Percentiles rank a stretch among this genome's conserved stretches.
These are phyloP conservation scores for Polydrusus cervinus DNA, from an alignment of 2,888 invertebrate genomes.

Conservation along the genomic window DNA sequence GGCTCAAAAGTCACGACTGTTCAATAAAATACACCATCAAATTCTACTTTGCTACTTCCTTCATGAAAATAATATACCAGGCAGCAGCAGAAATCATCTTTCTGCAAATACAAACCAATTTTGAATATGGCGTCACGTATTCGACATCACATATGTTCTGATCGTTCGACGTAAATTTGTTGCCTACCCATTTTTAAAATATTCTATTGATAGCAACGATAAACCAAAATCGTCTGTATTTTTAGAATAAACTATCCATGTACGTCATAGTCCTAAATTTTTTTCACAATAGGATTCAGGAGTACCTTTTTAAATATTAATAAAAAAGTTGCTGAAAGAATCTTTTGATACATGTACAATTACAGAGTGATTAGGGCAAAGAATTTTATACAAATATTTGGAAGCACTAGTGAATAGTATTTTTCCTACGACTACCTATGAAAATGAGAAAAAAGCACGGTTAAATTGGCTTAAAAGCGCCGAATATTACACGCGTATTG, in stretches of 20 bases:
- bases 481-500: too few species aligned
- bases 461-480: too few species aligned
- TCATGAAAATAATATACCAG: constrained; percentile 25
- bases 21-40: neutral
- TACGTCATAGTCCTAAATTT: too few species aligned
- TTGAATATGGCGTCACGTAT: constrained; percentile 34
- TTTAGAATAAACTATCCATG: constrained; percentile 3
- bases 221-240: neutral
- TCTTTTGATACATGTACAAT: too few species aligned
- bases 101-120: constrained; percentile 28
- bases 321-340: too few species aligned
- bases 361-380: too few species aligned
- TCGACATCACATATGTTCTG: constrained; percentile 31
- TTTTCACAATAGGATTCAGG: too few species aligned
- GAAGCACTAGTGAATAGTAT: too few species aligned
- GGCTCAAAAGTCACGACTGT: constrained; percentile 15
- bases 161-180: constrained; percentile 35
- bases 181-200: constrained; percentile 28
- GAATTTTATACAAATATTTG: too few species aligned
- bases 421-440: too few species aligned
- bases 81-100: constrained; percentile 1
- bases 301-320: too few species aligned
- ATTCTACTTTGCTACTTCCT: neutral
- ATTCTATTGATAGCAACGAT: constrained; percentile 9
- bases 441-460: too few species aligned